A percentile compares a stretch with the other conserved stretches of the same genome.
Evolutionary conservation across 2,888 invertebrate genomes (phyloP).

Genomic region (Sarcophaga variegata): DNA sequence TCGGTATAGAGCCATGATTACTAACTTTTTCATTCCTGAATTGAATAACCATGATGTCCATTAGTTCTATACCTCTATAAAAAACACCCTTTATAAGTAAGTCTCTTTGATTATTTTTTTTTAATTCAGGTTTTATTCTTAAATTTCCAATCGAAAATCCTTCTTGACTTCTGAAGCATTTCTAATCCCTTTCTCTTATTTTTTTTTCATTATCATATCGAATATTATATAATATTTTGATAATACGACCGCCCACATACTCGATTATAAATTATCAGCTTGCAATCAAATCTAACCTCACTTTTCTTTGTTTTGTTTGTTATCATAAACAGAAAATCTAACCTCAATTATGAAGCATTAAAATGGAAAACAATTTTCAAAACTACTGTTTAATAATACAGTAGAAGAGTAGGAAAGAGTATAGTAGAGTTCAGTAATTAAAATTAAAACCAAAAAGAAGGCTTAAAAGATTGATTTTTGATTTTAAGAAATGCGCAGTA

Average conservation of each 20-base stretch:
- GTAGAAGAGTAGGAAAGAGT: neutral
- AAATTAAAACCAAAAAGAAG: neutral
- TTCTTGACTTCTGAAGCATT: too few species aligned
- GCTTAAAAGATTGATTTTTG: slow-evolving; percentile 48
- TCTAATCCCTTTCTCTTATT: too few species aligned
- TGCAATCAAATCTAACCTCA: too few species aligned
- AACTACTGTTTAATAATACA: slow-evolving; percentile 30
- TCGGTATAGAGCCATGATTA: too few species aligned
- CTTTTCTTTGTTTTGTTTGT: neutral
- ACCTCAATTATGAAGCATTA: slow-evolving; percentile 7
- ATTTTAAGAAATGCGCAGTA: slow-evolving; percentile 30
- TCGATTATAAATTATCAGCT: too few species aligned
- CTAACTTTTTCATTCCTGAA: too few species aligned
- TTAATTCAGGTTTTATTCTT: too few species aligned
- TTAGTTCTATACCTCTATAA: too few species aligned
- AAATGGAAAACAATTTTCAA: neutral
- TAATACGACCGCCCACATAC: slow-evolving; percentile 45
- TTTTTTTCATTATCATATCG: neutral
- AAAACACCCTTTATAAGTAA: too few species aligned
- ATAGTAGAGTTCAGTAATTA: neutral
- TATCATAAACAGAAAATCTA: slow-evolving; percentile 48
- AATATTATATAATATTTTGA: slow-evolving; percentile 48
- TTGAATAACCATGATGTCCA: too few species aligned
- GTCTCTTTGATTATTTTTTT: too few species aligned
- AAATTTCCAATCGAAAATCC: too few species aligned